Conservation (phyloP, 2,113 vertebrate species). For the Oreochromis tanganicae region DNA sequence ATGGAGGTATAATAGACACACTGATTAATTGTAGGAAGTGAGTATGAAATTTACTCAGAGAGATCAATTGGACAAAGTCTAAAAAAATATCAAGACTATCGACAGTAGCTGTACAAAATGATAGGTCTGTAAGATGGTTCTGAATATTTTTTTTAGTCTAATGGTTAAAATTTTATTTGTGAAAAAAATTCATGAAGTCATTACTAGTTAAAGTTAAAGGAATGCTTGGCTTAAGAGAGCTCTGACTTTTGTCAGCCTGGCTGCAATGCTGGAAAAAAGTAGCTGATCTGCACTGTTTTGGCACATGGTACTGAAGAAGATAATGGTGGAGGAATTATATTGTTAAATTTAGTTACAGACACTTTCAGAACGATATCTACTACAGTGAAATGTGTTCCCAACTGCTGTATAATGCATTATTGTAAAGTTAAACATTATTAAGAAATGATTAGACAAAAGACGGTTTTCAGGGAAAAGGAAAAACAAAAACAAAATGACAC, state of each 20-base stretch:
- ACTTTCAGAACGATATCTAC: neutral
- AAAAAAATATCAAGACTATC: neutral
- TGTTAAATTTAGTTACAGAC: neutral
- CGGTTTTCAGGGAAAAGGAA: neutral
- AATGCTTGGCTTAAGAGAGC: neutral
- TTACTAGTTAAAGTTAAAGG: neutral
- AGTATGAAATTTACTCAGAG: neutral
- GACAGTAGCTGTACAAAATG: neutral
- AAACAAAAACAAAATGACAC: neutral
- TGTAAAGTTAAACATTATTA: neutral
- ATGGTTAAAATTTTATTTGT: neutral
- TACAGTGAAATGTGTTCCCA: neutral
- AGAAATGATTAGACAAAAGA: neutral
- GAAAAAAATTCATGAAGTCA: neutral
- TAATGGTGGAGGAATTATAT: neutral
- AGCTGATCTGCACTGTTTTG: neutral
- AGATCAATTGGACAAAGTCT: neutral
- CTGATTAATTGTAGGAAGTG: neutral
- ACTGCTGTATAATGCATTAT: neutral
- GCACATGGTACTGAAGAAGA: neutral
- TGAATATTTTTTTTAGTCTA: neutral
- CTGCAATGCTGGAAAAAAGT: neutral
- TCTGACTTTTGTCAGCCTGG: neutral
- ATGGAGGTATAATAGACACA: neutral
- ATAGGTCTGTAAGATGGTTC: neutral